phyloP scores from a whole-genome alignment of 2,797 vertebrate genomes.

The Coccyzus lansbergi region DNA sequence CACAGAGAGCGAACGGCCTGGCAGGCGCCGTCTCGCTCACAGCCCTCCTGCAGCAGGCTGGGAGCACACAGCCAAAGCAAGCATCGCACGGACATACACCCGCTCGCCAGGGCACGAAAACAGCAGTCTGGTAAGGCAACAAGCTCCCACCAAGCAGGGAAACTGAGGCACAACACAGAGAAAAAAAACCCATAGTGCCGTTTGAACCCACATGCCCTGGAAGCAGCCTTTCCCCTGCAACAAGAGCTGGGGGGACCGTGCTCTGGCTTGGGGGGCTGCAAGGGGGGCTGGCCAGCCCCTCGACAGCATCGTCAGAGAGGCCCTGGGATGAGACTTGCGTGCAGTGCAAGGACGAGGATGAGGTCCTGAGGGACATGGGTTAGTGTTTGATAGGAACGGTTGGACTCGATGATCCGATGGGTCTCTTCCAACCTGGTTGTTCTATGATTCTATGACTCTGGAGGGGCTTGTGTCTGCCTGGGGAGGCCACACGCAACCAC shows the following conservation, averaged over 20 bases:
- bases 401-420: no score
- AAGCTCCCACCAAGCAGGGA: background rate
- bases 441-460: no score
- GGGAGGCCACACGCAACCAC: accelerated
- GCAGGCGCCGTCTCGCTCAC: accelerated
- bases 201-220: background rate
- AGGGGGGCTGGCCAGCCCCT: background rate
- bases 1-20: background rate
- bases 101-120: accelerated
- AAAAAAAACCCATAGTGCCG: accelerated
- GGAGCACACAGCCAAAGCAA: accelerated
- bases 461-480: background rate
- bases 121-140: background rate
- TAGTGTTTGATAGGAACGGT: no score
- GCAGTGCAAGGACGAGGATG: accelerated
- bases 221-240: background rate
- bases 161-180: background rate
- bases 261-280: background rate
- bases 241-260: accelerated
- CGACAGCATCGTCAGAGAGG: background rate
- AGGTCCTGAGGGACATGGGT: no score
- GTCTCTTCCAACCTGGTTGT: no score
- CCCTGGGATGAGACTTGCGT: accelerated
- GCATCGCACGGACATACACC: accelerated
- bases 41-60: background rate